Conservation (phyloP, 1,140 invertebrate genomes). For the Melitaea cinxia region DNA sequence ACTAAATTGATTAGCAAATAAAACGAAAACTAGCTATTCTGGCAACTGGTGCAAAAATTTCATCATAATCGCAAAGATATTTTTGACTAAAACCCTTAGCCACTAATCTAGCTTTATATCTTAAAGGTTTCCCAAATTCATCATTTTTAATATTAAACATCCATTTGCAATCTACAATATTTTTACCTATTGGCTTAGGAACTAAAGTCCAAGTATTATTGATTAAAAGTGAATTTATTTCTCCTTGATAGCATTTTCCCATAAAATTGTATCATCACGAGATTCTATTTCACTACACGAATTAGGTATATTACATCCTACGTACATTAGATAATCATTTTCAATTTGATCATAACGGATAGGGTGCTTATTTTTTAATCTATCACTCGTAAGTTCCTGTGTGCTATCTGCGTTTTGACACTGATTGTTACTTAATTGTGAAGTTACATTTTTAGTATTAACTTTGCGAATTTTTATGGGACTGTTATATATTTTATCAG, state of each 20-base stretch:
- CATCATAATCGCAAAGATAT: background rate
- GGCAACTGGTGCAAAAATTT: background rate
- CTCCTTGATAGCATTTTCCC: conserved; percentile 62
- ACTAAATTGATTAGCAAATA: background rate
- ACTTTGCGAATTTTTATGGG: no score
- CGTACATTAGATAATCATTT: conserved; percentile 6
- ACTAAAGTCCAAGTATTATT: conserved; percentile 72
- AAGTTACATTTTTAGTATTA: no score
- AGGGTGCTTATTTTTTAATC: background rate
- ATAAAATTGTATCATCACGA: conserved; percentile 47
- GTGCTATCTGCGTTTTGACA: background rate
- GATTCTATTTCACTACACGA: conserved; percentile 55
- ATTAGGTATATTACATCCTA: conserved; percentile 36
- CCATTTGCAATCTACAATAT: conserved; percentile 66
- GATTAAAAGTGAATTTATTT: conserved; percentile 57
- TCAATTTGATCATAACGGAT: background rate
- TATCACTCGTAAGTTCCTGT: background rate
- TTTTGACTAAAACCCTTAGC: background rate
- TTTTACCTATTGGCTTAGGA: conserved; percentile 57
- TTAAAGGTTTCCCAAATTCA: conserved; percentile 46
- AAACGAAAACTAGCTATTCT: background rate
- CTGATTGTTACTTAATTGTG: no score
- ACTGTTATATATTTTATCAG: no score
- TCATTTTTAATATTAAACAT: conserved; percentile 58
- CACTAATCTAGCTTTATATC: background rate